These are phyloP conservation scores for Lucinisca nassula DNA, from an alignment of 2,888 invertebrate species.

Conservation along the genomic window DNA sequence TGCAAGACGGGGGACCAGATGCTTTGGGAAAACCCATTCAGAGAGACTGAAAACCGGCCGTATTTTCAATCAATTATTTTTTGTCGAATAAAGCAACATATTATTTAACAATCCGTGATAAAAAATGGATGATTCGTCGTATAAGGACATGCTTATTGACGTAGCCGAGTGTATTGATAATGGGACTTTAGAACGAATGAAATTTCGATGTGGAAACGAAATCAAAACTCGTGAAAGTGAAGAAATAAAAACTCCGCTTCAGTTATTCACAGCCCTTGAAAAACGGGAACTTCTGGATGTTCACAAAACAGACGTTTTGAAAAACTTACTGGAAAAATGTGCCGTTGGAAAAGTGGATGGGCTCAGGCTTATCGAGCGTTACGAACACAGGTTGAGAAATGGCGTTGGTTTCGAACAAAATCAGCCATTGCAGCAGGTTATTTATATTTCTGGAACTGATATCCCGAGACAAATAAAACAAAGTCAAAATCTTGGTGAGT, in stretches of 20 bases:
- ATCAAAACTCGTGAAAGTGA: conserved; percentile 72
- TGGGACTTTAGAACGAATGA: conserved; percentile 67
- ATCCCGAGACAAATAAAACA: background rate
- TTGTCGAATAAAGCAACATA: background rate
- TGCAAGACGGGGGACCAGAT: background rate
- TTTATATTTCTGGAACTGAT: background rate
- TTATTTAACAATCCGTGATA: too few species aligned
- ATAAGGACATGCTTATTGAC: conserved; percentile 69
- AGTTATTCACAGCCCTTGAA: conserved; percentile 78
- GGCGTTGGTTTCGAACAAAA: background rate
- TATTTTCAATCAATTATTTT: background rate
- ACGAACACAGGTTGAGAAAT: conserved; percentile 34
- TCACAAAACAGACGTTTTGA: conserved; percentile 66
- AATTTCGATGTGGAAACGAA: conserved; percentile 69
- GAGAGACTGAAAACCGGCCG: background rate
- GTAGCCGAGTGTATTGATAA: conserved; percentile 66
- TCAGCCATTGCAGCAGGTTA: background rate
- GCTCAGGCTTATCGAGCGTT: conserved; percentile 64
- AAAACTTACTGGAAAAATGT: conserved; percentile 63
- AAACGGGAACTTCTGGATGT: conserved; percentile 69
- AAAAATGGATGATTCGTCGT: conserved; percentile 20
- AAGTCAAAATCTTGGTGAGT: background rate
- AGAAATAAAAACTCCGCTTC: conserved; percentile 67
- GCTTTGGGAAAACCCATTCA: background rate
- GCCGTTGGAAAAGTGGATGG: conserved; percentile 74